Conservation (phyloP, 1,140 invertebrate genomes). For the Drosophila neocordata region DNA sequence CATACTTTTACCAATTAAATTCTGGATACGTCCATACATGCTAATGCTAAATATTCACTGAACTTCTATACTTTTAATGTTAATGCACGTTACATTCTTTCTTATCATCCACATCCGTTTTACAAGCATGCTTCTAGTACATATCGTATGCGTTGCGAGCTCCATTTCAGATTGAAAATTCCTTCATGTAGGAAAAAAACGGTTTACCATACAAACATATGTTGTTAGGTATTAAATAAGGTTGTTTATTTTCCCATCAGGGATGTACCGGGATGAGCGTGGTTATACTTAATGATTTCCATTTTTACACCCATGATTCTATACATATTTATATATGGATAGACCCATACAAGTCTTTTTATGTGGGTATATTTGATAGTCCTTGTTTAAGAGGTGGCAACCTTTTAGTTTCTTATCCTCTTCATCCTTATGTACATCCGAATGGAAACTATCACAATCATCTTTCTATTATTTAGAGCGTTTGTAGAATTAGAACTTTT, state of each 20-base stretch:
- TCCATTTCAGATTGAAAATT: not conserved
- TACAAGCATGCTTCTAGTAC: conserved; percentile 9
- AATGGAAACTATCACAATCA: not conserved
- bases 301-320: no score
- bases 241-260: no score
- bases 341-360: no score
- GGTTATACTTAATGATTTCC: no score
- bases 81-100: not conserved
- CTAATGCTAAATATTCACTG: not conserved
- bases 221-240: no score
- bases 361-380: not conserved
- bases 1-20: no score
- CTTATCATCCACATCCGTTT: not conserved
- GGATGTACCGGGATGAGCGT: no score
- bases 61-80: not conserved
- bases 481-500: conserved; percentile 8
- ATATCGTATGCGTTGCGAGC: conserved; percentile 13
- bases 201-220: no score
- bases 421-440: not conserved
- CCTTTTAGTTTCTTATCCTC: not conserved
- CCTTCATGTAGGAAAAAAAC: not conserved
- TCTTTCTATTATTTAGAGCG: conserved; percentile 2
- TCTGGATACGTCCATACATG: no score
- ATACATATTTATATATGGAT: no score
- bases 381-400: not conserved